These are phyloP conservation scores for Perizoma affinitatum DNA, from an alignment of 2,888 invertebrate species.

Conservation along the genomic window DNA sequence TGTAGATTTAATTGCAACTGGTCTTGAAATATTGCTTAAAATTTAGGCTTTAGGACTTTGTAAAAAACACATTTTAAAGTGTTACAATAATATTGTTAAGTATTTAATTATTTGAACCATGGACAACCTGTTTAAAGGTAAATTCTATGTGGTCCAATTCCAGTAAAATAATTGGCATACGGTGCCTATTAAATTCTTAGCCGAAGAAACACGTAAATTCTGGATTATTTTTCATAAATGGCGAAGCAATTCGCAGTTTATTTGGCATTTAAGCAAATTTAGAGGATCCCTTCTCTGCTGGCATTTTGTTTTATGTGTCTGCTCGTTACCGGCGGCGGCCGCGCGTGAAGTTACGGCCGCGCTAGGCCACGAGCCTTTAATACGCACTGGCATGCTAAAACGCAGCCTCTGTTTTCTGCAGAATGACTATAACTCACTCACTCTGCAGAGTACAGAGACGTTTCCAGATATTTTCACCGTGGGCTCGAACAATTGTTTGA, in stretches of 20 bases:
- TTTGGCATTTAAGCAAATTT: slow-evolving; percentile 82
- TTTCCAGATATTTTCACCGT: too few relatives aligned
- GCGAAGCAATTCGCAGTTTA: slow-evolving; percentile 80
- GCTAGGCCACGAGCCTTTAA: slow-evolving; percentile 55
- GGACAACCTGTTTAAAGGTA: neutral
- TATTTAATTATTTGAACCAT: slow-evolving; percentile 7
- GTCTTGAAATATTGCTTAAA: slow-evolving; percentile 26
- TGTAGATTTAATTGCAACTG: slow-evolving; percentile 47
- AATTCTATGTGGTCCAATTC: neutral
- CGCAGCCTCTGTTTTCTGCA: slow-evolving; percentile 23
- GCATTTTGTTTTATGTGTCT: slow-evolving; percentile 83
- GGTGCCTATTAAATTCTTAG: slow-evolving; percentile 29
- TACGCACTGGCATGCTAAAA: slow-evolving; percentile 43
- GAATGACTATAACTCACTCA: neutral
- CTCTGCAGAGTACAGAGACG: too few relatives aligned
- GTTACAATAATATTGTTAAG: neutral
- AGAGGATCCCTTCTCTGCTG: slow-evolving; percentile 76
- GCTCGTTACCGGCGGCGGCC: slow-evolving; percentile 81
- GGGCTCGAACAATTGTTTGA: too few relatives aligned
- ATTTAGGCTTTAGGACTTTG: slow-evolving; percentile 10
- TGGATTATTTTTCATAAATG: slow-evolving; percentile 73
- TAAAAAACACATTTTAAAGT: too few relatives aligned
- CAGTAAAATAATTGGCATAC: neutral
- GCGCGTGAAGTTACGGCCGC: slow-evolving; percentile 83
- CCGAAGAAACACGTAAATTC: slow-evolving; percentile 46